Base-by-base conservation (phyloP, 2,888 invertebrate species). In the Callyntrura guangdongensis region DNA sequence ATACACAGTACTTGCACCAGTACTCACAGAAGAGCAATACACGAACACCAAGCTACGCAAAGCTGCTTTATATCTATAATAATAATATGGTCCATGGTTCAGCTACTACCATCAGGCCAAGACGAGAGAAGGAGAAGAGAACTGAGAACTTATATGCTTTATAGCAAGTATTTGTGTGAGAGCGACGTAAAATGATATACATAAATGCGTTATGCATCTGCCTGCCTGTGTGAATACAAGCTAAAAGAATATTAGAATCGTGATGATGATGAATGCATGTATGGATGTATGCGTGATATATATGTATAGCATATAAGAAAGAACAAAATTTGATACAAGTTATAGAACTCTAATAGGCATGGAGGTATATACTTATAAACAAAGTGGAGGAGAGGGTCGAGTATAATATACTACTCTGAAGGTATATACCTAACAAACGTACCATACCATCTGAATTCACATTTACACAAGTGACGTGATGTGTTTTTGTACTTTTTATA, bases 391-490 rank as follows among this genome's bases (percentile, higher is more conserved):
- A 20, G 20, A 67, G 27, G 67, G 67, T 27, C 27, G 20, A 61
- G 22, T 61, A 3, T 20, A 56, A 27, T 67, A 25, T 20, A 61
- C 17, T 6, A 61, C 20, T 61, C 6, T 17, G 20, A n/a, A 56
- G 6, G 59, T 74, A 25, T 45, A 56, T 77, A 72, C 22, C 64
- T 49, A 36, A 20, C 72, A 87, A 56, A 49, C 27, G 53, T 67
- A 49, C 49, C 36, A 67, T 64, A 47, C 67, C 64, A 79, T 87
- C 87, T 87, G 81, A 82, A 74, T 83, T 74, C 83, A 74, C 88
- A 67, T 86, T 79, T 86, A 86, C 67, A 49, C 53, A 86, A 82
- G 88, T 83, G 88, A 83, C 83, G 88, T 83, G 83, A 81, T 79
- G 67, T 81, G 87, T 89, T 49, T 89, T 82, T 83, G 27, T 89